Conservation (phyloP, 2,888 invertebrate species). For the Apodemia duryi region DNA sequence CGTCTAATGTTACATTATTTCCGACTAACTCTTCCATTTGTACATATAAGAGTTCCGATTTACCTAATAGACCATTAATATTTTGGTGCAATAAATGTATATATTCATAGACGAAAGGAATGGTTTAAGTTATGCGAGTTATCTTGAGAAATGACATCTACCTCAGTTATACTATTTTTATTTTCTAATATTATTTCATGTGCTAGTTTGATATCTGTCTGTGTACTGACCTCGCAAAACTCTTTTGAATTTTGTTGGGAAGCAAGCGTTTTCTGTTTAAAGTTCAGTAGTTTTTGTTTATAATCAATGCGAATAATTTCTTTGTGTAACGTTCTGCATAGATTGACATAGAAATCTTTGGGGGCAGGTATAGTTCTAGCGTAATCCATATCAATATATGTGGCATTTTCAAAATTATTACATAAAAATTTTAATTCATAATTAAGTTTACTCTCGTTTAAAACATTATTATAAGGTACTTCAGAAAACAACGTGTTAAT, state of each 20-base stretch:
- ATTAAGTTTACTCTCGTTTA: neutral
- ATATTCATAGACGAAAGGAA: conserved; percentile 20
- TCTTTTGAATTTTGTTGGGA: neutral
- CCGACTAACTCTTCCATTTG: conserved; percentile 16
- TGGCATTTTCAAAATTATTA: neutral
- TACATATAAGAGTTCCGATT: conserved; percentile 19
- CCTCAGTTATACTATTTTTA: neutral
- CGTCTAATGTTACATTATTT: conserved; percentile 12
- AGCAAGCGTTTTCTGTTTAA: neutral
- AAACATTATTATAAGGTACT: neutral
- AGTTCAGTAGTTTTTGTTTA: neutral
- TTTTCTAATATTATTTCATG: neutral
- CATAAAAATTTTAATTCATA: neutral
- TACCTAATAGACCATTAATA: conserved; percentile 21
- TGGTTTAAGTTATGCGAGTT: neutral
- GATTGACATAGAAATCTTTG: neutral
- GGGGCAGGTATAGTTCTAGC: neutral
- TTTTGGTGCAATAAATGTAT: conserved; percentile 22
- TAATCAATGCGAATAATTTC: neutral
- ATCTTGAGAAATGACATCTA: neutral
- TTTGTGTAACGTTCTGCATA: neutral
- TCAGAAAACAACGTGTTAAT: neutral
- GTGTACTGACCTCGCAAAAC: neutral
- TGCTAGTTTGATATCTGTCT: neutral
- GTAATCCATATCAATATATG: neutral